Evolutionary conservation across 2,888 invertebrate species (phyloP).

Genomic region (Xestia rhomboidea): DNA sequence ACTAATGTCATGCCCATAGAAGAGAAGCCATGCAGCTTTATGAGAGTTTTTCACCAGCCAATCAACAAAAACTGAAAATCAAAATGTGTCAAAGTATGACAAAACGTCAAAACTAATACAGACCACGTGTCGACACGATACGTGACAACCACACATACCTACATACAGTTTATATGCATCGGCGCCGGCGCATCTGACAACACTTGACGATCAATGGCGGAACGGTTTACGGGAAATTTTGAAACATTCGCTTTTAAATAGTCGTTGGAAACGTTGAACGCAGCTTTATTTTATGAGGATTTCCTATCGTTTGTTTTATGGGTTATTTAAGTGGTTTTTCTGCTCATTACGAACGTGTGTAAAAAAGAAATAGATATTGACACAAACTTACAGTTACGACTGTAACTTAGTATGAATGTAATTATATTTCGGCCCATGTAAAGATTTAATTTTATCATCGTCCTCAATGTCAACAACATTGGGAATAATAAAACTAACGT

Average conservation of each 20-base stretch:
- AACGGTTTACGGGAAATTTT: slow-evolving; percentile 66
- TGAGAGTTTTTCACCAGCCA: background rate
- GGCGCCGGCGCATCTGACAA: slow-evolving; percentile 62
- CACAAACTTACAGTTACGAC: background rate
- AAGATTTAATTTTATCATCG: background rate
- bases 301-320: slow-evolving; percentile 35
- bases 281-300: slow-evolving; percentile 54
- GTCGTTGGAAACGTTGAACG: slow-evolving; percentile 23
- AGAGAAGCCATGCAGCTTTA: background rate
- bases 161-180: slow-evolving; percentile 18
- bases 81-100: slow-evolving; percentile 49
- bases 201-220: slow-evolving; percentile 63
- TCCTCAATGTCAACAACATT: background rate
- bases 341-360: slow-evolving; percentile 7
- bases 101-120: slow-evolving; percentile 58
- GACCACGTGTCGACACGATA: slow-evolving; percentile 59
- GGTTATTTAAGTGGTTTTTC: slow-evolving; percentile 12
- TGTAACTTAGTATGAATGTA: background rate
- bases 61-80: slow-evolving; percentile 24
- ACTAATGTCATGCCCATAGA: background rate
- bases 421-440: background rate
- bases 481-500: background rate
- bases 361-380: background rate
- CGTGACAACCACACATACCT: slow-evolving; percentile 17
- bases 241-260: slow-evolving; percentile 59